Percentiles rank a stretch among this genome's conserved stretches.
Conservation (phyloP, 1,140 invertebrate species). For the Solen grandis region DNA sequence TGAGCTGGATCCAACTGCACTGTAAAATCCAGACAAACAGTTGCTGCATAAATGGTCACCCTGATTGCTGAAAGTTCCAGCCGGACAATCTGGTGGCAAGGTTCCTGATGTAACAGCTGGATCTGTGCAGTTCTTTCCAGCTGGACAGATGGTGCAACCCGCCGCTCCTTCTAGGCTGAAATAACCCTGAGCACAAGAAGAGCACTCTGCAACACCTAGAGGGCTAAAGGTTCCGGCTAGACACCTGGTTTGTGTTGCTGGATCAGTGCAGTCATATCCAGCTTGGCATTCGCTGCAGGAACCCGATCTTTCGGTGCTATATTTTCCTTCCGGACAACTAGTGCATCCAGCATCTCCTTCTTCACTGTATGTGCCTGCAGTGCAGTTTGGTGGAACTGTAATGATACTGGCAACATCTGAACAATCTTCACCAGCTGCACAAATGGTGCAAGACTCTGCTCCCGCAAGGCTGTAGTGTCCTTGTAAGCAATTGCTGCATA, state of each 20-base stretch:
- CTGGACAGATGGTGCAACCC: constrained; percentile 59
- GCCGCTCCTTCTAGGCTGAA: constrained; percentile 51
- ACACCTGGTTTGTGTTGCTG: constrained; percentile 49
- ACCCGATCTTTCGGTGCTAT: constrained; percentile 18
- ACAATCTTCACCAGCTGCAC: constrained; percentile 65
- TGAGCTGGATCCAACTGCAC: constrained; percentile 1
- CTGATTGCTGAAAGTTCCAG: constrained; percentile 33
- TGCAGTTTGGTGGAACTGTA: constrained; percentile 61
- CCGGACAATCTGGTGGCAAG: constrained; percentile 34
- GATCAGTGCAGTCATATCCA: constrained; percentile 57
- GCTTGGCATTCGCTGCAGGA: constrained; percentile 13
- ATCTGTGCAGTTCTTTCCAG: constrained; percentile 61
- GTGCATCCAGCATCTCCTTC: constrained; percentile 60
- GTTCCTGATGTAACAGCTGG: constrained; percentile 39
- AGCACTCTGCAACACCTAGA: constrained; percentile 49
- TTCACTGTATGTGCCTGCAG: constrained; percentile 64
- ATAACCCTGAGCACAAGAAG: constrained; percentile 57
- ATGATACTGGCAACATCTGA: constrained; percentile 14
- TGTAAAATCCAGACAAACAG: constrained; percentile 55
- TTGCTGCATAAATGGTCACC: constrained; percentile 58
- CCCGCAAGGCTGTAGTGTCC: constrained; percentile 29
- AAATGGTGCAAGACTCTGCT: constrained; percentile 56
- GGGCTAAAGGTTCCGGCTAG: constrained; percentile 57
- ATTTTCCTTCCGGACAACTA: constrained; percentile 62
- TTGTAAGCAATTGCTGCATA: constrained; percentile 13